These are phyloP conservation scores for Sebastes reedi DNA, from an alignment of 2,797 vertebrate genomes.

Conservation along the genomic window DNA sequence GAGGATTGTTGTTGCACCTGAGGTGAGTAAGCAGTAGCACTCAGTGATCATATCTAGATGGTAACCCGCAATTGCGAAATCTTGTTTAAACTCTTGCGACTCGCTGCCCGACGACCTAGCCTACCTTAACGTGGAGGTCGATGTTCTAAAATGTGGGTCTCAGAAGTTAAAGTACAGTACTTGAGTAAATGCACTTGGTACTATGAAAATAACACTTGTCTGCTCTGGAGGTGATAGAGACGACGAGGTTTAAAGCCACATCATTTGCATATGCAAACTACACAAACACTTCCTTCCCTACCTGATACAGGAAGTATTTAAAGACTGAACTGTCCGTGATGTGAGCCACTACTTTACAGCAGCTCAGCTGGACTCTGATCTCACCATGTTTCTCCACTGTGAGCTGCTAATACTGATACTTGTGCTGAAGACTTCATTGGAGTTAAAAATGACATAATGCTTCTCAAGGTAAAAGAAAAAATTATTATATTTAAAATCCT, in stretches of 20 bases:
- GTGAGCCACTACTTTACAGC: not conserved
- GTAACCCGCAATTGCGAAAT: too few relatives aligned
- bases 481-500: accelerated
- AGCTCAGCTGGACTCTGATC: not conserved
- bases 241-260: not conserved
- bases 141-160: too few relatives aligned
- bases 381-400: constrained; percentile 43
- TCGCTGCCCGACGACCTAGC: too few relatives aligned
- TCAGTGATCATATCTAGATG: too few relatives aligned
- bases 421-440: not conserved
- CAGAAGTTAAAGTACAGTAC: too few relatives aligned
- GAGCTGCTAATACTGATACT: constrained; percentile 19
- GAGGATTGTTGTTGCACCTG: too few relatives aligned
- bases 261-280: not conserved
- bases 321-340: not conserved
- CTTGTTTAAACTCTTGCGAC: too few relatives aligned
- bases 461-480: not conserved
- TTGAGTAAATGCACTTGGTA: too few relatives aligned
- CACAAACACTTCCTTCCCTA: constrained; percentile 6
- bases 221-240: not conserved
- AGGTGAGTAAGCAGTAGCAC: too few relatives aligned
- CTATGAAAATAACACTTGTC: not conserved
- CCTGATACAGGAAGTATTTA: not conserved
- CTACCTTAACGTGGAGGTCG: too few relatives aligned
- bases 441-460: too few relatives aligned